A percentile compares a stretch with the other conserved stretches of the same genome.
Conservation (phyloP, 2,888 invertebrate species). For the Desoria tigrina region DNA sequence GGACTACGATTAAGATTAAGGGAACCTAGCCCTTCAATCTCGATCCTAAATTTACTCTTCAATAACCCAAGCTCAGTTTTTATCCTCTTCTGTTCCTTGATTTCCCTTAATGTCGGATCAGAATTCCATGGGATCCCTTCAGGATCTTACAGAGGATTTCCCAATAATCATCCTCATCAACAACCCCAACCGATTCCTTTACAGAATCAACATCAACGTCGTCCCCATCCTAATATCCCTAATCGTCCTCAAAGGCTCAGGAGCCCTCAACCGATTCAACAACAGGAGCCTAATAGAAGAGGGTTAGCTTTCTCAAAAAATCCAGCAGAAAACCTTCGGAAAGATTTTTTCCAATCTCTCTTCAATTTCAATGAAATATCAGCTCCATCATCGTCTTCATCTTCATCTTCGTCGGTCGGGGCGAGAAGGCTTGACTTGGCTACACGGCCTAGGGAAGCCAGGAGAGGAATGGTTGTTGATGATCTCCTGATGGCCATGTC, state of each 20-base stretch:
- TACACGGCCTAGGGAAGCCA: background rate
- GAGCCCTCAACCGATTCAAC: background rate
- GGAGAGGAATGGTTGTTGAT: background rate
- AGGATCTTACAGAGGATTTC: background rate
- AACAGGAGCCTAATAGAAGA: too few species aligned
- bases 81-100: too few species aligned
- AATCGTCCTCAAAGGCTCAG: slow-evolving; percentile 10
- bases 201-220: slow-evolving; percentile 17
- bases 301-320: background rate
- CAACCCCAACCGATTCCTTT: slow-evolving; percentile 9
- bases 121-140: background rate
- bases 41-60: too few species aligned
- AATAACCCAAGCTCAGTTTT: too few species aligned
- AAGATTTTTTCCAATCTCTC: background rate
- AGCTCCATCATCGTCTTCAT: too few species aligned
- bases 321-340: background rate
- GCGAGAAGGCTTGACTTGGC: slow-evolving; percentile 4
- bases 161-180: slow-evolving; percentile 18
- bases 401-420: too few species aligned
- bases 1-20: too few species aligned
- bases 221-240: slow-evolving; percentile 6
- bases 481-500: too few species aligned
- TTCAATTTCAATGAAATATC: too few species aligned
- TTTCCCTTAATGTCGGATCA: too few species aligned
- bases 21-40: too few species aligned